Evolutionary conservation across 2,113 vertebrate species (phyloP).

Genomic region (Potamarius usumacintae): DNA sequence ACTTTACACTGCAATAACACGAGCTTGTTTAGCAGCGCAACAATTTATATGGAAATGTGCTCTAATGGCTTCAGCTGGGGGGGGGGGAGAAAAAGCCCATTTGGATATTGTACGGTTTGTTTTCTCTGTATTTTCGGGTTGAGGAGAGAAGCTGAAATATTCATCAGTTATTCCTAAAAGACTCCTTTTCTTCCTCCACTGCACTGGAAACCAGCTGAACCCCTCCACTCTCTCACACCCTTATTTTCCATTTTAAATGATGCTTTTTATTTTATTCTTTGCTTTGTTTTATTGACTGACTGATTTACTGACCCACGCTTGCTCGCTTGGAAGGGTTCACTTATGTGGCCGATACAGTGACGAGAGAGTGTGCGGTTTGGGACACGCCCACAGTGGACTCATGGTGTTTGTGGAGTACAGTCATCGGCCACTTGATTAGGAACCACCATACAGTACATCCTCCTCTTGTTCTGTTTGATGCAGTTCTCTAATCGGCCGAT

Average conservation of each 20-base stretch:
- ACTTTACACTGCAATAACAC: constrained; percentile 25
- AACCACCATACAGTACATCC: too few relatives aligned
- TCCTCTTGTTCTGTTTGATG: too few relatives aligned
- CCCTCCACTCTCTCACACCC: background rate
- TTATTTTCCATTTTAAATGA: background rate
- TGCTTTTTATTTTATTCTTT: background rate
- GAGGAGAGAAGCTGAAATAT: background rate
- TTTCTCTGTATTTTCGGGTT: background rate
- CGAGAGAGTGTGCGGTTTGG: background rate
- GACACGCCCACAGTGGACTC: background rate
- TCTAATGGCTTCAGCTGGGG: constrained; percentile 29
- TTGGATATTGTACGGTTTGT: background rate
- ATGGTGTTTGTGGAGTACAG: too few relatives aligned
- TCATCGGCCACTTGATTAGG: too few relatives aligned
- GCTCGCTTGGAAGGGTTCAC: background rate
- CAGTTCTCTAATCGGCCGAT: too few relatives aligned
- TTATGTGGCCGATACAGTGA: background rate
- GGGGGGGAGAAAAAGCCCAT: background rate
- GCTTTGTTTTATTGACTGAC: too few relatives aligned
- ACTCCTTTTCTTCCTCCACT: background rate
- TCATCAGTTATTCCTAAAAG: constrained; percentile 11
- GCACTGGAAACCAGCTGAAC: background rate
- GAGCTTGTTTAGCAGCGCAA: constrained; percentile 27
- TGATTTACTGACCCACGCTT: background rate
- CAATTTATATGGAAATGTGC: constrained; percentile 47